Conservation (phyloP, 92 coral and sea anemone species). For the Phenganax stokvisi region DNA sequence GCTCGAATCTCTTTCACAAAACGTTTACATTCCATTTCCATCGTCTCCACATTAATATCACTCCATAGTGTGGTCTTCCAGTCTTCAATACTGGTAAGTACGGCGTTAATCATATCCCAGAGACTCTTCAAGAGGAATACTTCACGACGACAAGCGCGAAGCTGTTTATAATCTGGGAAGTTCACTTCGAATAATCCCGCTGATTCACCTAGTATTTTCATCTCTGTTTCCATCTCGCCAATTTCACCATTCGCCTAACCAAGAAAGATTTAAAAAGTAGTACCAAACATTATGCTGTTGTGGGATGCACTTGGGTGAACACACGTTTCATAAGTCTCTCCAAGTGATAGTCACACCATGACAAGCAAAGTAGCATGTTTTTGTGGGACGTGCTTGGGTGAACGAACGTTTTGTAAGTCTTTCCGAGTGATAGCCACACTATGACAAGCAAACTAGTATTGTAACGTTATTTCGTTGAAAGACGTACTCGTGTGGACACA, state of each 20-base stretch:
- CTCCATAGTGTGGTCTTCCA: constrained; percentile 97
- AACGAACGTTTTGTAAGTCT: too few species aligned
- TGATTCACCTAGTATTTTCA: constrained; percentile 80
- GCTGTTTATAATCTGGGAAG: constrained; percentile 99
- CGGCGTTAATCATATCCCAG: constrained; percentile 96
- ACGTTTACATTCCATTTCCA: constrained; percentile 99
- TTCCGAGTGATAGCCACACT: too few species aligned
- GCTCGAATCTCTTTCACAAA: constrained; percentile 93
- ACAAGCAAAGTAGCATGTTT: not conserved
- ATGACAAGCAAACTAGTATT: too few species aligned
- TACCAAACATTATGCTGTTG: too few species aligned
- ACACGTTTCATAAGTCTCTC: too few species aligned
- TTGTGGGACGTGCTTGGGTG: too few species aligned
- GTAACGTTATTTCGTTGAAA: too few species aligned
- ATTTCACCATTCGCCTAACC: constrained; percentile 75
- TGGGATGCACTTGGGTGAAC: not conserved
- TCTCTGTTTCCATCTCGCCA: constrained; percentile 83
- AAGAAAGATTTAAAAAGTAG: not conserved
- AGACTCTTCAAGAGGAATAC: constrained; percentile 79
- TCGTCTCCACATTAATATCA: constrained; percentile 89
- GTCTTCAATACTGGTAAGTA: constrained; percentile 85
- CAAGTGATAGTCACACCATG: not conserved
- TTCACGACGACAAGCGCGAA: constrained; percentile 97
- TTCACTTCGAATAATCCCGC: constrained; percentile 99
- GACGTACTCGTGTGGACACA: too few species aligned